phyloP scores from a whole-genome alignment of 2,797 vertebrate genomes.

The Cynopterus sphinx region DNA sequence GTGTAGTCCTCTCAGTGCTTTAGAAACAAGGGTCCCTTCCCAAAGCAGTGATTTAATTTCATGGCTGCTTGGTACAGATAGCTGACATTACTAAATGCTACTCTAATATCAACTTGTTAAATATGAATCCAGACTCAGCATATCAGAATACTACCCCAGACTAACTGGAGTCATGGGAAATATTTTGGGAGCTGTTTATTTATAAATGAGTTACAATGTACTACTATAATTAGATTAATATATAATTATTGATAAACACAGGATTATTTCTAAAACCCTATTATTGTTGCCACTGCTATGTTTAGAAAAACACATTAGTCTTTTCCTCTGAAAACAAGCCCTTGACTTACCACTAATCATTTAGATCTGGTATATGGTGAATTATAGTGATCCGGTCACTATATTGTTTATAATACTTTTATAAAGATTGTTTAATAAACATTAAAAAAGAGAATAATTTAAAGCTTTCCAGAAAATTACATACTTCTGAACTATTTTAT shows the following conservation, averaged over 20 bases:
- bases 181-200: conserved; percentile 97
- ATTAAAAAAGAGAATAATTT: background rate
- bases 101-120: conserved; percentile 96
- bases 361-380: background rate
- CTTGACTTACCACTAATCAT: conserved; percentile 24
- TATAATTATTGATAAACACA: conserved; percentile 82
- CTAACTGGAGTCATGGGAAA: conserved; percentile 97
- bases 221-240: conserved; percentile 91
- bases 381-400: conserved; percentile 13
- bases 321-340: conserved; percentile 53
- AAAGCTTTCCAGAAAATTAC: background rate
- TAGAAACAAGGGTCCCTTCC: conserved; percentile 79
- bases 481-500: conserved; percentile 25
- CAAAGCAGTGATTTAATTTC: conserved; percentile 87
- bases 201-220: conserved; percentile 91
- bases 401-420: conserved; percentile 5
- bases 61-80: conserved; percentile 87
- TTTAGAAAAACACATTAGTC: conserved; percentile 59
- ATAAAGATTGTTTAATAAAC: conserved; percentile 33
- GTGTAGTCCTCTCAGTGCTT: conserved; percentile 85
- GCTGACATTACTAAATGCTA: conserved; percentile 91
- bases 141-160: conserved; percentile 93
- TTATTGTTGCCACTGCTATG: conserved; percentile 47
- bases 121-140: conserved; percentile 92
- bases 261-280: conserved; percentile 67